Percentiles rank a stretch among this genome's conserved stretches.
phyloP scores from a whole-genome alignment of 1,140 invertebrate species.

The Diorhabda carinulata region DNA sequence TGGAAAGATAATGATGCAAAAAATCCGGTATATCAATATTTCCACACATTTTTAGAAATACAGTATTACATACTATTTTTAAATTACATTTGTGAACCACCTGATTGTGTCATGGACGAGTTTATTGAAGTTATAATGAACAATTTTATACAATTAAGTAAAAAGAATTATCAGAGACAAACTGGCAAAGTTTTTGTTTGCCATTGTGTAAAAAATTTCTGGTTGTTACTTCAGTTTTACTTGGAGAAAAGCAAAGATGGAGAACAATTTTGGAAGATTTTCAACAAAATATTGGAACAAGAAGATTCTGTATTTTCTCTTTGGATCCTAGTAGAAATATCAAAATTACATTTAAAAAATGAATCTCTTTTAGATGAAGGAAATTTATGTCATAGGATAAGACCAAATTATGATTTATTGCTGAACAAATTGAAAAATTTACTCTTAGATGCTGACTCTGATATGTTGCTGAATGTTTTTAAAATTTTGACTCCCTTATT shows the following conservation, averaged over 20 bases:
- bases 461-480: constrained; percentile 27
- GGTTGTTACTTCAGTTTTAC: constrained; percentile 27
- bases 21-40: constrained; percentile 34
- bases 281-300: constrained; percentile 29
- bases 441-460: constrained; percentile 18
- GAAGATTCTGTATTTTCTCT: constrained; percentile 27
- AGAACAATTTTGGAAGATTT: constrained; percentile 33
- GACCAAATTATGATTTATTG: constrained; percentile 33
- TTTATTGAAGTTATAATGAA: constrained; percentile 25
- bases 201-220: constrained; percentile 30
- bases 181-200: constrained; percentile 24
- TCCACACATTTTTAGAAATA: constrained; percentile 36
- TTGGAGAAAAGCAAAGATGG: constrained; percentile 22
- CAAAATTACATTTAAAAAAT: constrained; percentile 21
- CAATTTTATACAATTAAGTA: constrained; percentile 29
- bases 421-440: constrained; percentile 30
- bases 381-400: constrained; percentile 21
- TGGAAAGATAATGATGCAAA: constrained; percentile 19
- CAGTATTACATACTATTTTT: constrained; percentile 31
- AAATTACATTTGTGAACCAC: constrained; percentile 24
- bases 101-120: constrained; percentile 19
- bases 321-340: constrained; percentile 29
- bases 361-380: constrained; percentile 19
- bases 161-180: constrained; percentile 23
- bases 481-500: constrained; percentile 34